phyloP scores from a whole-genome alignment of 2,797 vertebrate genomes.

The Enteromius viviparus region DNA sequence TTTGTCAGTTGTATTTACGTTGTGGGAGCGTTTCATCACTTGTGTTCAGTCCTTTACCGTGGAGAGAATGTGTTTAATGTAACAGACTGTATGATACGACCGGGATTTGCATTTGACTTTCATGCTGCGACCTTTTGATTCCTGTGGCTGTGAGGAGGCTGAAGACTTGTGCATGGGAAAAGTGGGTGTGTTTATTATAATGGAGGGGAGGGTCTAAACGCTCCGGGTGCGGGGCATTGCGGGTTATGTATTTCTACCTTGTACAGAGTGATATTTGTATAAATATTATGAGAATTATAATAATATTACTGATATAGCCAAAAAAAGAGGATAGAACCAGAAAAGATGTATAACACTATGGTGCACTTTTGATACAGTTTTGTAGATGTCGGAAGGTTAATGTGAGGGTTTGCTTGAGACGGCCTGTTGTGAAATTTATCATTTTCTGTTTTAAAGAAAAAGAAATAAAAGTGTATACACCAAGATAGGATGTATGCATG shows the following conservation, averaged over 20 bases:
- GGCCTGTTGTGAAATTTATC: constrained; percentile 84
- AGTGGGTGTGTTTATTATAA: constrained; percentile 59
- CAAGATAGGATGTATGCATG: constrained; percentile 65
- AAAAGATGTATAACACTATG: constrained; percentile 86
- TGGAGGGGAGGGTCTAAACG: constrained; percentile 56
- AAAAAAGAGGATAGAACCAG: constrained; percentile 76
- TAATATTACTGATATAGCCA: constrained; percentile 72
- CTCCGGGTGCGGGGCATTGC: constrained; percentile 78
- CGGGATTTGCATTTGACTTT: constrained; percentile 64
- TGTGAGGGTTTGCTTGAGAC: constrained; percentile 85
- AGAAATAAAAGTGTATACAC: constrained; percentile 79
- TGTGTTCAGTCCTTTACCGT: constrained; percentile 53
- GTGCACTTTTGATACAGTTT: constrained; percentile 93
- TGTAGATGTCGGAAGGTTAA: constrained; percentile 86
- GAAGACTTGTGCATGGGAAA: constrained; percentile 66
- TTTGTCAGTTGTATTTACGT: constrained; percentile 70
- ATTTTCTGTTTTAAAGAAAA: constrained; percentile 92
- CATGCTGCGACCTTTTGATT: constrained; percentile 66
- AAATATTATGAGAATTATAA: constrained; percentile 83
- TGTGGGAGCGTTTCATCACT: constrained; percentile 70
- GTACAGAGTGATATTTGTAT: constrained; percentile 92
- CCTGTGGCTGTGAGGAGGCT: constrained; percentile 61
- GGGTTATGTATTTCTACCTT: constrained; percentile 88
- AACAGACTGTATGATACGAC: constrained; percentile 69
- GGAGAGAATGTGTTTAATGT: constrained; percentile 58